These are phyloP conservation scores for Anomalospiza imberbis DNA, from an alignment of 2,797 vertebrate species.

Conservation along the genomic window DNA sequence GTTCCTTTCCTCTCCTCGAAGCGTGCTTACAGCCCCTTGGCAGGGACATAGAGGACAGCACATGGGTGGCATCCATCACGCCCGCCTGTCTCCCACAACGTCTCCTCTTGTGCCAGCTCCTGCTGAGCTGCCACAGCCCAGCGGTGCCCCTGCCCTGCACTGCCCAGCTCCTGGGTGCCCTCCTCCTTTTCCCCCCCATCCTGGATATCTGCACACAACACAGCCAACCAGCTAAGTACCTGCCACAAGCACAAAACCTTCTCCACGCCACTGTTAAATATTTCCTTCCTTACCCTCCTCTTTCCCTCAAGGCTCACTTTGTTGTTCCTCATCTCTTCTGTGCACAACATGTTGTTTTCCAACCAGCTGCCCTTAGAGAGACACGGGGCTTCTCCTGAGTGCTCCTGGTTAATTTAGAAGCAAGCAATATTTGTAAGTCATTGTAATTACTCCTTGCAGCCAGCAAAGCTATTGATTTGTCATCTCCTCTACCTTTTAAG, in stretches of 20 bases:
- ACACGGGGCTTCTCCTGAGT: not conserved
- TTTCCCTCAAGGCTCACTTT: not conserved
- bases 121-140: not conserved
- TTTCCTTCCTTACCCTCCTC: not conserved
- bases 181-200: not conserved
- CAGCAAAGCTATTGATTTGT: not conserved
- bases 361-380: not conserved
- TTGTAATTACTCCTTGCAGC: constrained; percentile 29
- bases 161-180: not conserved
- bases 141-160: fast-evolving
- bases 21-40: fast-evolving
- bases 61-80: fast-evolving
- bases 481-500: not conserved
- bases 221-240: not conserved
- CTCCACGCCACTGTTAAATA: fast-evolving
- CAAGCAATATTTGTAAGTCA: not conserved
- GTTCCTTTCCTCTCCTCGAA: not conserved
- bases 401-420: constrained; percentile 37
- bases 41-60: not conserved
- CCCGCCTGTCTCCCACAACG: fast-evolving
- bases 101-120: not conserved
- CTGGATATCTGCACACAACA: not conserved
- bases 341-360: not conserved
- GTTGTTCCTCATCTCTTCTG: not conserved
- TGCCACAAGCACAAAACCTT: not conserved